Percentiles rank a stretch among this genome's conserved stretches.
phyloP scores from a whole-genome alignment of 1,140 invertebrate species.

The Leptopilina clavipes region DNA sequence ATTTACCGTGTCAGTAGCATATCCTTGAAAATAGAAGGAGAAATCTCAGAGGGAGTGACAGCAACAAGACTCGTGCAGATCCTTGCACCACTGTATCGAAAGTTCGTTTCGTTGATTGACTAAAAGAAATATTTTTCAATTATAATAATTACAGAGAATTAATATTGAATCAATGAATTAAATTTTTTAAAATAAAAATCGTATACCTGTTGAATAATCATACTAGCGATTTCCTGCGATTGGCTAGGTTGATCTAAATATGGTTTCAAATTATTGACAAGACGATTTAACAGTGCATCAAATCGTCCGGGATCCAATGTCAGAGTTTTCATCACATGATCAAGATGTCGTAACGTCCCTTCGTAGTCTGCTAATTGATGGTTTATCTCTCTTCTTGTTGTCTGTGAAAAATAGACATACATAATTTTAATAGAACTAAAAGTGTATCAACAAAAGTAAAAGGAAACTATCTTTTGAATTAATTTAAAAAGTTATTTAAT shows the following conservation, averaged over 20 bases:
- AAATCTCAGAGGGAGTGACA: conserved; percentile 57
- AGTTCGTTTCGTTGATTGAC: conserved; percentile 80
- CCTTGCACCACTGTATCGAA: conserved; percentile 80
- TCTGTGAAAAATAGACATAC: conserved; percentile 1
- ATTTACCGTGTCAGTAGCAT: conserved; percentile 68
- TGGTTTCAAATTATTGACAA: conserved; percentile 76
- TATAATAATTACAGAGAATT: background rate
- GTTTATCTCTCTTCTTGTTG: conserved; percentile 45
- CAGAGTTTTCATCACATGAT: conserved; percentile 77
- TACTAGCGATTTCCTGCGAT: conserved; percentile 75
- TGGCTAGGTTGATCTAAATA: conserved; percentile 74
- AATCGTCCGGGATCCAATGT: conserved; percentile 79
- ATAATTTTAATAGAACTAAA: too few relatives aligned
- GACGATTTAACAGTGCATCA: conserved; percentile 74
- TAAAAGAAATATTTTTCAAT: conserved; percentile 59
- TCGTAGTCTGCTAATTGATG: conserved; percentile 41
- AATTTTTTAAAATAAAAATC: conserved; percentile 5
- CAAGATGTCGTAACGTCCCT: conserved; percentile 71
- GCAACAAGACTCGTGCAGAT: conserved; percentile 79
- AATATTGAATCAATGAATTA: background rate
- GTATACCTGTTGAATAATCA: conserved; percentile 78
- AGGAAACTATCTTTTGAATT: too few relatives aligned
- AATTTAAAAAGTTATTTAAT: background rate
- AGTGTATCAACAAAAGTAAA: too few relatives aligned
- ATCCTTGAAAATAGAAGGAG: conserved; percentile 74